Evolutionary conservation across 2,797 vertebrate species (phyloP).

Genomic region (Pantherophis alleghaniensis): DNA sequence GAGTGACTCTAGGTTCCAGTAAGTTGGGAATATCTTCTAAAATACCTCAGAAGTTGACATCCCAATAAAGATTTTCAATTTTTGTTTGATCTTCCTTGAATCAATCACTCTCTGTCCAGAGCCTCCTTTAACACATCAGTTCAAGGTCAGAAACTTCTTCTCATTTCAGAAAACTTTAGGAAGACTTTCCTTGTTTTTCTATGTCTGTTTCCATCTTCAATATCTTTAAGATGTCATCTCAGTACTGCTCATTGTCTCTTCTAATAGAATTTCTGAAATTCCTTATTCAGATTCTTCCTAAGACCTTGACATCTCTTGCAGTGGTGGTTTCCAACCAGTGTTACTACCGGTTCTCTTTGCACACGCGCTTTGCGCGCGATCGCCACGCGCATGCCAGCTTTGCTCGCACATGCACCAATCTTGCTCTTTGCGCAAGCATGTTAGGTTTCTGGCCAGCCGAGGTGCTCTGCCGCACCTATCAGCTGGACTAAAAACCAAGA

Average conservation of each 20-base stretch:
- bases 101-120: neutral
- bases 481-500: too few relatives aligned
- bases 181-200: neutral
- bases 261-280: neutral
- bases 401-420: too few relatives aligned
- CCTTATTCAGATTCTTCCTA: neutral
- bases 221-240: neutral
- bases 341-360: too few relatives aligned
- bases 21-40: neutral
- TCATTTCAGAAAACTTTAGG: neutral
- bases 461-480: too few relatives aligned
- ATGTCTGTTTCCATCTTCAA: neutral
- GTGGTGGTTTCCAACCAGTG: too few relatives aligned
- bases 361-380: too few relatives aligned
- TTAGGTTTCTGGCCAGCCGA: too few relatives aligned
- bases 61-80: neutral
- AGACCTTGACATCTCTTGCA: neutral
- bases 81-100: neutral
- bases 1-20: neutral
- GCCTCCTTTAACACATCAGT: neutral
- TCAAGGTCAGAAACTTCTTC: neutral
- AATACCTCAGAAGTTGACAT: neutral
- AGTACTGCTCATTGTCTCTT: neutral
- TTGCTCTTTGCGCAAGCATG: accelerated
- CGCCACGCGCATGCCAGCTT: too few relatives aligned